These are phyloP conservation scores for Cydia fagiglandana DNA, from an alignment of 1,140 invertebrate genomes.

Conservation along the genomic window DNA sequence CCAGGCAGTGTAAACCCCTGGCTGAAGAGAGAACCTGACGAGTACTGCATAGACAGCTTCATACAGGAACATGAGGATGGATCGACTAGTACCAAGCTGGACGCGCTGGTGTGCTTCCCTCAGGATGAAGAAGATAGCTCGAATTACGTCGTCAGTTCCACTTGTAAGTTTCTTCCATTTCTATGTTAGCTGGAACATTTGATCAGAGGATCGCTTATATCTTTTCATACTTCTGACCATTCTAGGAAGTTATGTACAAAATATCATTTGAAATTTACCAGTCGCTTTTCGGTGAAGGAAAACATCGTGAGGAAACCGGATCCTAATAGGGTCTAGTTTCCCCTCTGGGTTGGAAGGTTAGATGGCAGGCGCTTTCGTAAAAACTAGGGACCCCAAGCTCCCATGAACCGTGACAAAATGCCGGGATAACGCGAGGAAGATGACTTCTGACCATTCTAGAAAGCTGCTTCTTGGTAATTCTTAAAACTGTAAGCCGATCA, in stretches of 20 bases:
- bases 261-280: too few species aligned
- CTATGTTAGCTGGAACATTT: background rate
- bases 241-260: too few species aligned
- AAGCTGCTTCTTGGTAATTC: too few species aligned
- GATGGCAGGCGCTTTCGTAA: too few species aligned
- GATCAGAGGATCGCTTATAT: background rate
- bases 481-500: too few species aligned
- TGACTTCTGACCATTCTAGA: background rate
- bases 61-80: conserved; percentile 44
- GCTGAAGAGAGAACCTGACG: conserved; percentile 45
- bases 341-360: too few species aligned
- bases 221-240: background rate
- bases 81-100: conserved; percentile 37
- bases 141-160: conserved; percentile 45
- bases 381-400: too few species aligned
- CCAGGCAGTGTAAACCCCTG: conserved; percentile 47
- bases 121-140: conserved; percentile 33
- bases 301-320: too few species aligned
- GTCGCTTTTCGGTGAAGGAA: too few species aligned
- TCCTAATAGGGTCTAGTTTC: too few species aligned
- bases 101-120: conserved; percentile 60
- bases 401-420: too few species aligned
- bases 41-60: conserved; percentile 66
- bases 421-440: too few species aligned
- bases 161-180: conserved; percentile 50